Base-by-base conservation (phyloP, 2,888 invertebrate genomes). In the Cephus nigrinus region DNA sequence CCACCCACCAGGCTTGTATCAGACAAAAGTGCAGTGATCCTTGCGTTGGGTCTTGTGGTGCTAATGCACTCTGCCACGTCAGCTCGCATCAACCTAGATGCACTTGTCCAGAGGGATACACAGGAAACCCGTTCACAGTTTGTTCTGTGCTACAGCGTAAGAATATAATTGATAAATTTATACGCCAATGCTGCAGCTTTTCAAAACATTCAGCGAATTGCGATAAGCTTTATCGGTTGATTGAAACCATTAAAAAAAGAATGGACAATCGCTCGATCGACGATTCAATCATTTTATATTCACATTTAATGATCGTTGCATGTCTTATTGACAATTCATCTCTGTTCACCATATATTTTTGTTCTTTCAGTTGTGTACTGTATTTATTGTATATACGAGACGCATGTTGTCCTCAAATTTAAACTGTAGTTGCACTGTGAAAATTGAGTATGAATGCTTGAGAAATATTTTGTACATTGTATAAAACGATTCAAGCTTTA, bases 51-150 rank as follows among this genome's bases (percentile, higher is more conserved):
- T 91, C 92, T 3, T 95, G 95, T 85, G 95, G 95, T 78, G 82
- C 90, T 40, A 94, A 94, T 88, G 94, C 95, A 2, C 92, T 94
- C 81, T 95, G 95, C 85, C 92, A 93, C 81, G 94, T 95, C 12
- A 92, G 94, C 76, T 94, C 94, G 85, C 96, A 96, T 88, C 94
- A 94, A 81, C 94, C 95, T 23, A 93, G 94, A 69, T 96, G 96
- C 87, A 93, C 93, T 69, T 95, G 96, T 84, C 92, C 93, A 32
- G 88, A 92, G 68, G 95, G 94, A 77, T 94, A 93, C 84, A 93
- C 94, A 30, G 96, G 96, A 76, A 94, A 96, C 92, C 95, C 96
- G n/a, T 94, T 95, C 86, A 92, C 92, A 69, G 92, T 93, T 85
- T 95, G 95, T 89, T 92, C 91, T 80, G 91, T 92, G 31, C 86